Percentiles rank a stretch among this genome's conserved stretches.
These are phyloP conservation scores for Gallinago undulata DNA, from an alignment of 2,113 vertebrate genomes.

Conservation along the genomic window DNA sequence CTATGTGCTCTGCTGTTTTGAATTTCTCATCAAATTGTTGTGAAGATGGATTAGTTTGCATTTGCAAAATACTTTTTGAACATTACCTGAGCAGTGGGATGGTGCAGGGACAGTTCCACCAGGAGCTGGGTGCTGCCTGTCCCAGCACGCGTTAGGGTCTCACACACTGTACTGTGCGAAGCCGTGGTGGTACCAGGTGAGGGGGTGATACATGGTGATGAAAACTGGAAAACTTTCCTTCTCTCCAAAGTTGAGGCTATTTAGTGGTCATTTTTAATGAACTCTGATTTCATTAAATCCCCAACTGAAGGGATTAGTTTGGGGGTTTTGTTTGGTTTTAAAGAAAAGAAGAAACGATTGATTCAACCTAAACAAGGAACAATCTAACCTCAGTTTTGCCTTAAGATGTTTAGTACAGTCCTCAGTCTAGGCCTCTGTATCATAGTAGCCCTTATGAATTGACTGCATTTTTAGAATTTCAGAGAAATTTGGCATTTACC, in stretches of 20 bases:
- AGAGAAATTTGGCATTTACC: neutral
- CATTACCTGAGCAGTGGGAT: neutral
- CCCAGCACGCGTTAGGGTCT: fast-evolving
- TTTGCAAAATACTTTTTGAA: neutral
- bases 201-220: no score
- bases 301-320: neutral
- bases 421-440: neutral
- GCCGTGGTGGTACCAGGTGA: neutral
- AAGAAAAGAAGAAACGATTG: neutral
- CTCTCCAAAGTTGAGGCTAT: neutral
- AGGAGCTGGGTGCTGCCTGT: neutral
- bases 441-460: neutral
- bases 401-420: neutral
- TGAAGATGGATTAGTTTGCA: neutral
- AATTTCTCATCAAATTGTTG: neutral
- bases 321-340: neutral
- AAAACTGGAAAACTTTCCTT: neutral
- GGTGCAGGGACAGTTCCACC: neutral
- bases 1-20: neutral
- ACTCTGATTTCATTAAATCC: neutral
- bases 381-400: neutral
- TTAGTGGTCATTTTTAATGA: neutral
- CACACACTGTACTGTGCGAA: neutral
- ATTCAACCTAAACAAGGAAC: neutral
- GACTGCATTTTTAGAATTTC: neutral